Conservation (phyloP, 2,797 vertebrate species). For the Neoniphon sammara region DNA sequence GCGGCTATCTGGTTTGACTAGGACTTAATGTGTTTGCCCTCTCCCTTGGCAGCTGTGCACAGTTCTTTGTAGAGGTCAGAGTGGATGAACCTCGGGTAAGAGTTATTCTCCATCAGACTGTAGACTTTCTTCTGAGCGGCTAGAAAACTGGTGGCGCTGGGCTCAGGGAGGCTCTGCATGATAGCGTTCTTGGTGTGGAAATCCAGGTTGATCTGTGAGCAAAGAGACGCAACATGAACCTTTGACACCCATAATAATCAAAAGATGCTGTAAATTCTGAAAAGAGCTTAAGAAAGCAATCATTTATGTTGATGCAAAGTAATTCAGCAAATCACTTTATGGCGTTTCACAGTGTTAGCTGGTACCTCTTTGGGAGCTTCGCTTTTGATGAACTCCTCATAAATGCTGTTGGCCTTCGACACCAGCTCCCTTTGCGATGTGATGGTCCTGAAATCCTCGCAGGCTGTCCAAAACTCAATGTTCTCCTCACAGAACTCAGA, state of each 20-base stretch:
- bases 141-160: constrained; percentile 82
- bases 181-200: constrained; percentile 89
- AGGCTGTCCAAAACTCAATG: constrained; percentile 96
- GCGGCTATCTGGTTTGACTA: constrained; percentile 42
- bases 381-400: constrained; percentile 89
- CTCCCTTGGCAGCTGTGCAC: constrained; percentile 71
- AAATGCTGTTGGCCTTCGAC: constrained; percentile 89
- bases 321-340: too few species aligned
- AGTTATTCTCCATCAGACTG: constrained; percentile 93
- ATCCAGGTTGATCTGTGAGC: constrained; percentile 91
- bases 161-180: constrained; percentile 81
- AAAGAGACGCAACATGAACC: constrained; percentile 28
- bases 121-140: constrained; percentile 88
- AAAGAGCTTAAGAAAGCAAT: too few species aligned
- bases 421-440: constrained; percentile 83
- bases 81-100: constrained; percentile 89
- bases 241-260: not conserved
- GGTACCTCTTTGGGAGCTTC: constrained; percentile 95
- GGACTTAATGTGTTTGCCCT: constrained; percentile 43
- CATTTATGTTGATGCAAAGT: too few species aligned
- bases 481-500: constrained; percentile 97
- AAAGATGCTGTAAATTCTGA: too few species aligned
- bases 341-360: not conserved
- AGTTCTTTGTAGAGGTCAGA: constrained; percentile 90
- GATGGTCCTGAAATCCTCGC: constrained; percentile 89